Percentiles rank a stretch among this genome's conserved stretches.
Conservation (phyloP, 1,140 invertebrate species). For the Megalopta genalis region DNA sequence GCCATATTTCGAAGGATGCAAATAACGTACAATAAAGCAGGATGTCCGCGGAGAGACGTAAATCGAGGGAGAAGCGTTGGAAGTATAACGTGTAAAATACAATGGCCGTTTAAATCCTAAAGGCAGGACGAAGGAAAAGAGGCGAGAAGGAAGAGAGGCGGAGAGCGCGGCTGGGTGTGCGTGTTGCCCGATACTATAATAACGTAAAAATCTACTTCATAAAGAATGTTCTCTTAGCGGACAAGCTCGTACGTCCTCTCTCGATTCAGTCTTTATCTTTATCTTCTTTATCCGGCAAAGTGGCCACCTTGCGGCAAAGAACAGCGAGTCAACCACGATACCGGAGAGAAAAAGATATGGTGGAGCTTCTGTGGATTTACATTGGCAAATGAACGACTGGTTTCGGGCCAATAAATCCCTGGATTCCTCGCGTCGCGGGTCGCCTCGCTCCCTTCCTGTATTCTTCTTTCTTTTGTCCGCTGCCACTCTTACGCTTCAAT, state of each 20-base stretch:
- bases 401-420: constrained; percentile 50
- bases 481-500: neutral
- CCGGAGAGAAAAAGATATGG: constrained; percentile 34
- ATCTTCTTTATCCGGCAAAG: constrained; percentile 73
- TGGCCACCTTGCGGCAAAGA: constrained; percentile 65
- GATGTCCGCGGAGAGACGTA: neutral
- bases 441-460: constrained; percentile 11
- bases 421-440: constrained; percentile 30
- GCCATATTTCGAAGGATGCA: neutral
- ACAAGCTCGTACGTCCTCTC: constrained; percentile 45
- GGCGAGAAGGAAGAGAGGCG: neutral
- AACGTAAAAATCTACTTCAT: constrained; percentile 77
- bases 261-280: constrained; percentile 67
- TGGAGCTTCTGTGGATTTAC: constrained; percentile 62
- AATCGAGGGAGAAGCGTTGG: neutral
- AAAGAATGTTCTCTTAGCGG: constrained; percentile 64
- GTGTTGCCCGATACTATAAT: constrained; percentile 77
- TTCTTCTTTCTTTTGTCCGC: neutral
- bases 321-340: constrained; percentile 41
- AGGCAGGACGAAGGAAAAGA: neutral
- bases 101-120: constrained; percentile 26
- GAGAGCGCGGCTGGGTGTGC: constrained; percentile 48
- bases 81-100: constrained; percentile 20
- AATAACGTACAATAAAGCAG: constrained; percentile 15
- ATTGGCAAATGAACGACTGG: constrained; percentile 58